Evolutionary conservation across 2,888 invertebrate species (phyloP), one percentile per base, ranked within the genome.

Genomic region (Eupithecia vulgata): DNA sequence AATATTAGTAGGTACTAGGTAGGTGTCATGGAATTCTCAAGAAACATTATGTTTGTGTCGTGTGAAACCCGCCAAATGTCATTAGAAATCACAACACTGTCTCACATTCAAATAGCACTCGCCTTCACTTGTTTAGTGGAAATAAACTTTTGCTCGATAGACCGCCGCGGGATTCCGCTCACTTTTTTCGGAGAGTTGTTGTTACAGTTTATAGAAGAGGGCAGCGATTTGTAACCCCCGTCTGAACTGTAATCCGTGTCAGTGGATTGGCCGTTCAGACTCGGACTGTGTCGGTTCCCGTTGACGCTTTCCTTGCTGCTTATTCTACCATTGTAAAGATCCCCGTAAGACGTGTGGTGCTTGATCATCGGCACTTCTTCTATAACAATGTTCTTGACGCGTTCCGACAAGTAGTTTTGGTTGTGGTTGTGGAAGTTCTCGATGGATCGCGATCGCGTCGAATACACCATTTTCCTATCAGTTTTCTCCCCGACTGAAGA

Each of bases 231-330:
- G 86, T 95, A 94, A 1, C 95, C 95, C 2, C 95, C 94, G 81
- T 94, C 95, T 5, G 94, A 95, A 76, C 94, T 94, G 80, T 94
- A 95, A 80, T 95, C 95, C 0, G 94, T 94, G 79, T 95, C 95
- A 0, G 94, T 94, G 25, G 94, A 94, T 77, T 94, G 94, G 0
- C 92, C 93, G 71, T 87, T 93, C 17, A 91, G 79, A 71, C 92
- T 90, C 0, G 94, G 94, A 74, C 94, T 93, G 77, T 91, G 92
- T 76, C 91, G 83, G 78, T 91, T 90, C 1, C 91, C 91, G 78
- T 91, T 91, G 2, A 91, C 93, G 73, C 93, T 93, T 74, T 93
- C 93, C 73, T 91, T 92, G 69, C 93, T 92, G 72, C 91, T 90
- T 73, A 93, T 91, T 71, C 93, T 84, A 5, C 92, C 94, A 75